These are phyloP conservation scores for Bradypodion ventrale DNA, from an alignment of 2,797 vertebrate species.

Conservation along the genomic window DNA sequence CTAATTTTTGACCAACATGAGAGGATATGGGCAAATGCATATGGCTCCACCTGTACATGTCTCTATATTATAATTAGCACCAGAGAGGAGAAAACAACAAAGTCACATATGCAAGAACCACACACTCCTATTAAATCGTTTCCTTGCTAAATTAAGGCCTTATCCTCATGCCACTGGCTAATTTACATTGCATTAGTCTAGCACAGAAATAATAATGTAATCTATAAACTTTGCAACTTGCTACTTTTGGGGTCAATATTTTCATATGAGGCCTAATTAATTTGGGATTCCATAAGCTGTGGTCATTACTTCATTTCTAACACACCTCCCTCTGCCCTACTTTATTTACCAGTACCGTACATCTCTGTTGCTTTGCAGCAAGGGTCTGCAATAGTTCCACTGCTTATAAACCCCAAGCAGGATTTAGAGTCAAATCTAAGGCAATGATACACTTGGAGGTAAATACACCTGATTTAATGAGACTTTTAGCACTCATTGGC, in stretches of 20 bases:
- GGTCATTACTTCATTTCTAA: slow-evolving; percentile 6
- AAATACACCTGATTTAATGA: neutral
- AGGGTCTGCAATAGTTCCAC: neutral
- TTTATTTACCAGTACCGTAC: too few relatives aligned
- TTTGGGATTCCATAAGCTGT: neutral
- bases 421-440: neutral
- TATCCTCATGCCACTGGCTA: neutral
- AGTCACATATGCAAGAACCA: neutral
- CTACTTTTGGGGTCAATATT: neutral
- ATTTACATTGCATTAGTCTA: neutral
- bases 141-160: slow-evolving; percentile 16
- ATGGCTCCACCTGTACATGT: neutral
- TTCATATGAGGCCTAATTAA: neutral
- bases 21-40: neutral
- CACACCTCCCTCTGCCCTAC: slow-evolving; percentile 1
- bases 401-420: neutral
- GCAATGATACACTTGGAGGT: neutral
- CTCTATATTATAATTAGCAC: neutral
- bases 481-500: neutral
- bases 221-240: neutral
- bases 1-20: neutral
- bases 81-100: neutral
- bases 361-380: neutral
- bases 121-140: neutral
- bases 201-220: neutral